Base-by-base conservation (phyloP, 2,113 vertebrate genomes). In the Sciurus niger region DNA sequence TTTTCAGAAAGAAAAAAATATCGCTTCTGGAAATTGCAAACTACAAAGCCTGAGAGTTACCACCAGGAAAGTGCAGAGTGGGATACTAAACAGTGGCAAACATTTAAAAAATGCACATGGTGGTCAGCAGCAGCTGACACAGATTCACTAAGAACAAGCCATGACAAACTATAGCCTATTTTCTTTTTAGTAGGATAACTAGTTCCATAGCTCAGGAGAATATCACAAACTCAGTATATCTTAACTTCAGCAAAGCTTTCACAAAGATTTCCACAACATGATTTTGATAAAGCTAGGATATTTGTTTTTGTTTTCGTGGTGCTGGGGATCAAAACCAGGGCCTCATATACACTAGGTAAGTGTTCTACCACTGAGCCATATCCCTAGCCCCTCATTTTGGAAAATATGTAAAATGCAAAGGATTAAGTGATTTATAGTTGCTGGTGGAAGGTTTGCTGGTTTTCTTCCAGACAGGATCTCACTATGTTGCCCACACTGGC, bases 221-320 rank as follows among this genome's bases (percentile, higher is more conserved):
- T 67, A 80, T 77, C 72, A 78, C 4, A 82, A 67, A 82, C 13
- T 60, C 30, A 68, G 40, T 70, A 25, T 32, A 67, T 48, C 24
- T 91, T 93, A 67, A 92, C 43, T 84, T 93, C 18, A 63, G 77
- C 48, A 84, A 96, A 93, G 18, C 4, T 87, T 88, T 55, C 34
- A 73, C 72, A 65, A 79, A 53, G 6, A 63, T 8, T 92, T 37
- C 74, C 30, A 53, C 37, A 92, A 22, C 24, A 87, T 63, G 6
- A 30, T 84, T 93, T 63, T 63, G 24, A 2, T 28, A 63, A 63
- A 63, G 24, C 60, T 28, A 63, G 60, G 24, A 9, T 63, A 25
- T 63, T 63, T 63, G 24, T 63, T 60, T 60, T 63, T 25, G 60
- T 63, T 63, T 63, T 11, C 25, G 60, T 63, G 60, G 25, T 63